Base-by-base conservation (phyloP, 2,113 vertebrate species). In the Symphodus melops region DNA sequence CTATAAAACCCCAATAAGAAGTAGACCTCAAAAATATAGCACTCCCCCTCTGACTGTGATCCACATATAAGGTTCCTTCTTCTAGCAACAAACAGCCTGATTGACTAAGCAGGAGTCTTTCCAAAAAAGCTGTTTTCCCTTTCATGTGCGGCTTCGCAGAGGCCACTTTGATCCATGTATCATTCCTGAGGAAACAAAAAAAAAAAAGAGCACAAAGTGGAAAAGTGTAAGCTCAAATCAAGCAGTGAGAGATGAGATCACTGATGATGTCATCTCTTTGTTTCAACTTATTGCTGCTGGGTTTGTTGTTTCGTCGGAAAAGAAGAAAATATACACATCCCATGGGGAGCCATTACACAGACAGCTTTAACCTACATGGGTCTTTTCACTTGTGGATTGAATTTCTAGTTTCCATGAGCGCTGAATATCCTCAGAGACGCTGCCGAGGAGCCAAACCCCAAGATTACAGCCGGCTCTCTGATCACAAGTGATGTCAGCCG, bases 401-500 rank as follows among this genome's bases (percentile, higher is more conserved):
- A 60, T 91, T 93, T 91, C 86, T 64, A 52, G 20, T 88, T 89
- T 87, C 86, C 86, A 85, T 83, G 81, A 84, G 65, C 10, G 20
- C 78, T 75, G 70, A 39, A 5, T 25, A 65, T 82, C 82, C 79
- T 85, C 77, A 25, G 48, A 63, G 74, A 52, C 81, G 52, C 48
- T 21, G 69, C 60, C 0, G 57, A 64, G 66, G 75, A 81, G 88
- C 88, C 86, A 88, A 90, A 85, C 85, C 83, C 68, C 60, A 69
- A 84, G 83, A 75, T 82, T 65, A 76, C 2, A 58, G 74, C 53
- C 48, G 16, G 68, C 54, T 60, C 79, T 76, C 73, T 72, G 82
- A 84, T 73, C 83, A 54, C 72, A 11, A 52, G 73, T 90, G 89
- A 91, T 63, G 80, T 89, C 77, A 86, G 68, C 66, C 41, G 55